Base-by-base conservation (phyloP, 2,113 vertebrate genomes). In the Microtus pennsylvanicus region DNA sequence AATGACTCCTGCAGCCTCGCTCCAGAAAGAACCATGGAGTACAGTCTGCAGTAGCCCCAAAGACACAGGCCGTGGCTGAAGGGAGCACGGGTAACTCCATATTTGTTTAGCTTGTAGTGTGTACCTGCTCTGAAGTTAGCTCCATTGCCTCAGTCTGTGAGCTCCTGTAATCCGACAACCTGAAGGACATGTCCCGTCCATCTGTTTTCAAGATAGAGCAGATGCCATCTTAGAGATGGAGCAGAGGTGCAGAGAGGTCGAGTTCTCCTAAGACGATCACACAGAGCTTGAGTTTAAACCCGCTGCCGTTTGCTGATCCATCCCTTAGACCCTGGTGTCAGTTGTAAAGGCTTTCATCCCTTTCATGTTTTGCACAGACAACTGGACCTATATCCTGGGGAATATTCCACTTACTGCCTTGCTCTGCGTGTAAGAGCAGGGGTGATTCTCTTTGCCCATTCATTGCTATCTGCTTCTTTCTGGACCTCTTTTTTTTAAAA, bases 1-100 rank as follows among this genome's bases (percentile, higher is more conserved):
- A 76, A 90, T 95, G 69, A 58, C 88, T 88, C 85, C 81, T 81
- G 45, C 21, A 93, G n/a, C 55, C 86, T 91, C 22, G 12, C 63
- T 50, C 86, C 58, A 19, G 55, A 45, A 74, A 81, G 87, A 78
- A 72, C 75, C 90, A 0, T 30, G 47, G 61, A 67, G 52, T 74
- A 30, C 9, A 7, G 22, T 72, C 67, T 65, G 76, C 38, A 58
- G 76, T 14, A n/a, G 61, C 17, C 76, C 65, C 22, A 26, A 95
- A 38, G 74, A 76, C 45, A 42, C 14, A n/a, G 82, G 77, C 52
- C 74, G 13, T 88, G 91, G 38, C 70, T 21, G 0, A 47, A 52
- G 65, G 19, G 45, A 85, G 11, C 58, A 0, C 21, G 45, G 90
- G 85, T 70, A 55, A 77, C 85, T 76, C 21, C 38, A n/a, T 9